Conservation (phyloP, 2,888 invertebrate species). For the Dasypolia templi region DNA sequence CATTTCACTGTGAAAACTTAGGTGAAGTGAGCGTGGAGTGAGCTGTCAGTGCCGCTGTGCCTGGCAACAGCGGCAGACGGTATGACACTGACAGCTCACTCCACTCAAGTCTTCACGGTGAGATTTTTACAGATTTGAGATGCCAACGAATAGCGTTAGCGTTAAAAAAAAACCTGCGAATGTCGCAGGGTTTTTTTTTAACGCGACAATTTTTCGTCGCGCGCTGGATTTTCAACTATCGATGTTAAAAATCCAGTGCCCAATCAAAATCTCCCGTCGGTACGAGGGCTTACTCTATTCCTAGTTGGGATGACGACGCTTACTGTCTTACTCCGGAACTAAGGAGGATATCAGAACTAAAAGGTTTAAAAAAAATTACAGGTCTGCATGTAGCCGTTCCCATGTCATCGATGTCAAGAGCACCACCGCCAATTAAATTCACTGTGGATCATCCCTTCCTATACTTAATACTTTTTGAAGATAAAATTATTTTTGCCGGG, state of each 20-base stretch:
- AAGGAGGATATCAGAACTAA: conserved; percentile 10
- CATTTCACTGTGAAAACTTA: no score
- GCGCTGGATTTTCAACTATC: neutral
- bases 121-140: no score
- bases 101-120: no score
- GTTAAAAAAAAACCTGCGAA: no score
- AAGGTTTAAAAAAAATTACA: conserved; percentile 29
- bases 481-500: conserved; percentile 65
- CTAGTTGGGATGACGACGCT: conserved; percentile 2
- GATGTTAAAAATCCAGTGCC: neutral
- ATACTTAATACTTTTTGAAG: conserved; percentile 62
- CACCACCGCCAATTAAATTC: conserved; percentile 56
- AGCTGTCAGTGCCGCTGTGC: no score
- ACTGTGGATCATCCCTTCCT: conserved; percentile 64
- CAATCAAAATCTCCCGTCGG: neutral
- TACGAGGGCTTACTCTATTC: neutral
- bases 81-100: no score
- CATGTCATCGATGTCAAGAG: conserved; percentile 34
- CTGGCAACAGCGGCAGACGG: no score
- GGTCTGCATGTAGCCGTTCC: conserved; percentile 13
- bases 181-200: no score
- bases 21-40: no score
- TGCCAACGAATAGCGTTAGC: no score
- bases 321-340: neutral
- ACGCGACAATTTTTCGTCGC: neutral